Evolutionary conservation across 1,140 invertebrate genomes (phyloP).

Genomic region (Bombus soroeensis): DNA sequence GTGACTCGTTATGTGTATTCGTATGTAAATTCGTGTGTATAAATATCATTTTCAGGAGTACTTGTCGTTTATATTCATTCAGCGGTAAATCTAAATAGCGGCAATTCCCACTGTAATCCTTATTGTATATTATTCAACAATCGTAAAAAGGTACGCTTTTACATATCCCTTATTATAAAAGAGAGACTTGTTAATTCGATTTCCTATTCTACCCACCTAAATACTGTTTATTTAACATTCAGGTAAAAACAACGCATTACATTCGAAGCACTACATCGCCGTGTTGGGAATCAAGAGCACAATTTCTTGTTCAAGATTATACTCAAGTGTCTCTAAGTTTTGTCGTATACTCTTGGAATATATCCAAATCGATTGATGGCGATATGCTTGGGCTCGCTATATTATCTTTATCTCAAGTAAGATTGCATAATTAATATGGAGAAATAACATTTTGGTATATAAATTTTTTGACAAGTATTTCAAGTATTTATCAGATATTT

Average conservation of each 20-base stretch:
- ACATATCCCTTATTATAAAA: not conserved
- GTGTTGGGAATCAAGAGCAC: conserved; percentile 83
- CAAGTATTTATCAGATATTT: no score
- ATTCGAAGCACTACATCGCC: conserved; percentile 81
- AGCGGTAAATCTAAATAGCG: conserved; percentile 81
- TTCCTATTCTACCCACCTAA: not conserved
- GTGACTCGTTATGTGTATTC: not conserved
- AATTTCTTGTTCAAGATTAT: conserved; percentile 84
- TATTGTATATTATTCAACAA: conserved; percentile 85
- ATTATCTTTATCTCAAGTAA: conserved; percentile 75
- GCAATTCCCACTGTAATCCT: conserved; percentile 83
- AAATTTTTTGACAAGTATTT: no score
- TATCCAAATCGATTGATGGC: conserved; percentile 77
- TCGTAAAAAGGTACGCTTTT: conserved; percentile 81
- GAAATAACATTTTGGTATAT: no score
- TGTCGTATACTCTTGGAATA: conserved; percentile 81
- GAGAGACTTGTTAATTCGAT: not conserved
- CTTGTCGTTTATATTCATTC: conserved; percentile 84
- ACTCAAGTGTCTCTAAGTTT: conserved; percentile 81
- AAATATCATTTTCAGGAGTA: conserved; percentile 78
- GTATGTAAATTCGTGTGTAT: no score
- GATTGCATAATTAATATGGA: not conserved
- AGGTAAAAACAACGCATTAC: conserved; percentile 85
- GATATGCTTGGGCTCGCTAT: conserved; percentile 80
- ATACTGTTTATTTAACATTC: conserved; percentile 49